phyloP scores from a whole-genome alignment of 1,140 invertebrate genomes.

The Venturia canescens region DNA sequence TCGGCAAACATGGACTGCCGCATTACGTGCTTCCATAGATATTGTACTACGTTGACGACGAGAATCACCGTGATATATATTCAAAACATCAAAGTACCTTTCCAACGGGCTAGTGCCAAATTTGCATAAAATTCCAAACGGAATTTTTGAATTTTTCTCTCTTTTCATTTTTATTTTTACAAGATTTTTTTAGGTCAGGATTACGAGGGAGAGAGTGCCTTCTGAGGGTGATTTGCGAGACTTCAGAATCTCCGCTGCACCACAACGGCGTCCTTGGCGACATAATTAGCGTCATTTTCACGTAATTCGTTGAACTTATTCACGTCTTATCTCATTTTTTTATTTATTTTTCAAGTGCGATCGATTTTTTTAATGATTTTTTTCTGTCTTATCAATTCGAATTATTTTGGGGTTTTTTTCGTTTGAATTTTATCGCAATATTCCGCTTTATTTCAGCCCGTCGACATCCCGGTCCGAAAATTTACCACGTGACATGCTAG shows the following conservation, averaged over 20 bases:
- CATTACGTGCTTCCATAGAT: constrained; percentile 9
- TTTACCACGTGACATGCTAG: constrained; percentile 69
- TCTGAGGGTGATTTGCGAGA: constrained; percentile 74
- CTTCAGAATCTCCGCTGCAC: constrained; percentile 67
- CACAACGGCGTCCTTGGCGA: constrained; percentile 75
- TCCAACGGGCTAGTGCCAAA: background rate
- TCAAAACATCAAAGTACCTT: constrained; percentile 15
- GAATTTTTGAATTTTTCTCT: constrained; percentile 6
- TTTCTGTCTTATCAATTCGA: no score
- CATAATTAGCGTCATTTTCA: constrained; percentile 73
- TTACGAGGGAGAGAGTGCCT: constrained; percentile 71
- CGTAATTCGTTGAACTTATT: constrained; percentile 62
- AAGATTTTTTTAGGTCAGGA: constrained; percentile 61
- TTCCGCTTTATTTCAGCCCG: constrained; percentile 63
- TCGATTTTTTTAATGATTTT: background rate
- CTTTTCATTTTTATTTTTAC: constrained; percentile 23
- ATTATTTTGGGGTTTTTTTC: background rate
- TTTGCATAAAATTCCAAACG: background rate
- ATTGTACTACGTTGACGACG: background rate
- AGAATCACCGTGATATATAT: constrained; percentile 28
- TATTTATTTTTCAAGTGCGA: background rate
- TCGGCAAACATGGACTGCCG: constrained; percentile 20
- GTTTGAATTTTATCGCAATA: background rate
- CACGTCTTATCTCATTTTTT: background rate
- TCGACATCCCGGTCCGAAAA: constrained; percentile 69